A percentile compares a stretch with the other conserved stretches of the same genome.
Evolutionary conservation across 2,888 invertebrate genomes (phyloP).

Genomic region (Drosophila diplacantha): DNA sequence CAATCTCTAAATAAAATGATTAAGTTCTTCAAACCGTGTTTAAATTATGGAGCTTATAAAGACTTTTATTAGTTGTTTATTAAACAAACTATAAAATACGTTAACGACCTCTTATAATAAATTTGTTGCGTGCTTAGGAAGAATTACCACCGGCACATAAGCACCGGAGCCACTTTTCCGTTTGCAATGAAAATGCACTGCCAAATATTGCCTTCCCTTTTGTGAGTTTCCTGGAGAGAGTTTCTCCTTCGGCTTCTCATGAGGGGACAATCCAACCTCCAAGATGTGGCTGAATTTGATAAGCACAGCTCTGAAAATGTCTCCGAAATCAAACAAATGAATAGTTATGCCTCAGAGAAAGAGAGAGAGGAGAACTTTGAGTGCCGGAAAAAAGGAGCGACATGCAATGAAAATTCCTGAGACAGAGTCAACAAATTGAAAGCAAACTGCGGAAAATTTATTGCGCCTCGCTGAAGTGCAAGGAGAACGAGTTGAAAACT

Average conservation of each 20-base stretch:
- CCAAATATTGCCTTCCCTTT: constrained; percentile 75
- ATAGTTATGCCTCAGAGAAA: constrained; percentile 15
- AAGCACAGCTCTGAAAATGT: constrained; percentile 14
- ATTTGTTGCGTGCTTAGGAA: neutral
- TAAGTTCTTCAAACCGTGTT: neutral
- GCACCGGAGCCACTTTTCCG: constrained; percentile 64
- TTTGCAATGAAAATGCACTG: constrained; percentile 62
- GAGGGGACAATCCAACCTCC: constrained; percentile 10
- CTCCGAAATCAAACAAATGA: constrained; percentile 21
- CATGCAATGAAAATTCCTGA: constrained; percentile 30
- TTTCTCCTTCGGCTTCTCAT: constrained; percentile 13
- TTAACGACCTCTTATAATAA: neutral
- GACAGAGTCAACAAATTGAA: constrained; percentile 43
- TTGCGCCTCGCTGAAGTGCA: constrained; percentile 19
- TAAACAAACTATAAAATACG: constrained; percentile 2
- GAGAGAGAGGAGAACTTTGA: neutral
- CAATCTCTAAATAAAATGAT: no score
- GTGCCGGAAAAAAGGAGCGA: constrained; percentile 15
- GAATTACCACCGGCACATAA: constrained; percentile 20
- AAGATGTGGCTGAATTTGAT: constrained; percentile 4
- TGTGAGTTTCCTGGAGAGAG: constrained; percentile 60
- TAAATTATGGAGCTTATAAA: neutral
- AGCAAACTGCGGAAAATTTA: constrained; percentile 51
- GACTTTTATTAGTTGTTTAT: constrained; percentile 1
- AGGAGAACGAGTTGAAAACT: constrained; percentile 37